These are phyloP conservation scores for Accipiter cooperii DNA, from an alignment of 2,113 vertebrate species.

Conservation along the genomic window DNA sequence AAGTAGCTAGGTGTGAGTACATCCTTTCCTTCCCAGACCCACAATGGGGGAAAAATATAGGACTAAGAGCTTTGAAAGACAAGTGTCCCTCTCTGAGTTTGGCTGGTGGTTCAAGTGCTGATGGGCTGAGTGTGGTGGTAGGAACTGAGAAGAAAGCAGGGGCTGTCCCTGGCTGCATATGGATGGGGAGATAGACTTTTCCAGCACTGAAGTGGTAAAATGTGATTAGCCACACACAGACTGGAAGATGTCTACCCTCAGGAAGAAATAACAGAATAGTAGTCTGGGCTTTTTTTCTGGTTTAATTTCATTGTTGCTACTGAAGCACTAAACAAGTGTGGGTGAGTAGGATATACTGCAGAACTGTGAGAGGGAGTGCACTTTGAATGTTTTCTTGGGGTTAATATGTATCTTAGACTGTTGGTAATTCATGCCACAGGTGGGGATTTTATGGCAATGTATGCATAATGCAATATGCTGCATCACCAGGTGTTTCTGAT, in stretches of 20 bases:
- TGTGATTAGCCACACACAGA: neutral
- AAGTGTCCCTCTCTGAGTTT: neutral
- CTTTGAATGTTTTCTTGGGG: neutral
- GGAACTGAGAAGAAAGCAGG: neutral
- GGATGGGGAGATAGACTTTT: neutral
- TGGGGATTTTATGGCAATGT: neutral
- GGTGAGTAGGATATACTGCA: neutral
- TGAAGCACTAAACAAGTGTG: neutral
- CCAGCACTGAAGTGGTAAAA: neutral
- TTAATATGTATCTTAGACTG: neutral
- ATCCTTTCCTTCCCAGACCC: neutral
- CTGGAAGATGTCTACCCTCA: neutral
- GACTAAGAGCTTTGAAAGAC: neutral
- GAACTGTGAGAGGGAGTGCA: neutral
- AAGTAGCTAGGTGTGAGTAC: neutral
- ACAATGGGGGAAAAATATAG: neutral
- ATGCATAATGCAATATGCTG: neutral
- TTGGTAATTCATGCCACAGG: neutral
- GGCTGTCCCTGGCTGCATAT: neutral
- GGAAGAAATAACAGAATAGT: neutral
- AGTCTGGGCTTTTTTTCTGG: neutral
- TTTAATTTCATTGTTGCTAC: neutral
- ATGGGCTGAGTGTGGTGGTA: neutral
- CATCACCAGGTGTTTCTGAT: neutral
- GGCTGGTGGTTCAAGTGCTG: neutral